Evolutionary conservation across 2,113 vertebrate genomes (phyloP).

Genomic region (Okapia johnstoni): DNA sequence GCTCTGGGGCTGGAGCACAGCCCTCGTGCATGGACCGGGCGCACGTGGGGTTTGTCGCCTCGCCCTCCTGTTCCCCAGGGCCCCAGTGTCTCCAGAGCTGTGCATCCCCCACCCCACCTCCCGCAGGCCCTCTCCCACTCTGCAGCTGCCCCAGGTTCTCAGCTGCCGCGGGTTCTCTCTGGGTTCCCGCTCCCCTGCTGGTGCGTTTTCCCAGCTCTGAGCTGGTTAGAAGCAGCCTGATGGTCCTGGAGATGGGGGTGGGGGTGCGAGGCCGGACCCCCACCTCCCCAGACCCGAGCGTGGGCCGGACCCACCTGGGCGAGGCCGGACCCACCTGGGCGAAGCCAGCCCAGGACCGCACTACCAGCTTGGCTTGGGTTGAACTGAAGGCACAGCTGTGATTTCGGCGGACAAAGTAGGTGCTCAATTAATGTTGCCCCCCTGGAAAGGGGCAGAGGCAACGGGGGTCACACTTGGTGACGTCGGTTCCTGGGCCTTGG

Average conservation of each 20-base stretch:
- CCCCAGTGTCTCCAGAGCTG: fast-evolving
- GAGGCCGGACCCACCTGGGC: not conserved
- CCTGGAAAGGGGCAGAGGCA: fast-evolving
- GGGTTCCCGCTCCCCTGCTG: fast-evolving
- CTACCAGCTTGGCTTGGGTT: fast-evolving
- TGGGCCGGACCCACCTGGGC: not conserved
- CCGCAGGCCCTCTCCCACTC: not conserved
- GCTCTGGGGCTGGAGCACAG: not conserved
- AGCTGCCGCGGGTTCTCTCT: fast-evolving
- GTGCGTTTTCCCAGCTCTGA: not conserved
- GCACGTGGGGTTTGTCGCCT: fast-evolving
- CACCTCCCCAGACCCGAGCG: fast-evolving
- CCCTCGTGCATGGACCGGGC: fast-evolving
- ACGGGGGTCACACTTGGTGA: fast-evolving
- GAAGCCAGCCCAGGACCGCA: fast-evolving
- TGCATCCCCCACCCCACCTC: not conserved
- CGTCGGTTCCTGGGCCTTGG: fast-evolving
- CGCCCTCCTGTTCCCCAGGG: fast-evolving
- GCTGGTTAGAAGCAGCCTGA: not conserved
- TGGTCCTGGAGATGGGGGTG: fast-evolving
- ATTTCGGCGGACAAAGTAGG: not conserved
- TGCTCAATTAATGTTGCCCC: fast-evolving
- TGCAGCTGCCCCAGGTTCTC: fast-evolving
- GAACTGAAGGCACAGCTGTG: fast-evolving
- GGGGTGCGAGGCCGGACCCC: fast-evolving